Evolutionary conservation across 2,113 vertebrate species (phyloP).

Genomic region (Passer domesticus): DNA sequence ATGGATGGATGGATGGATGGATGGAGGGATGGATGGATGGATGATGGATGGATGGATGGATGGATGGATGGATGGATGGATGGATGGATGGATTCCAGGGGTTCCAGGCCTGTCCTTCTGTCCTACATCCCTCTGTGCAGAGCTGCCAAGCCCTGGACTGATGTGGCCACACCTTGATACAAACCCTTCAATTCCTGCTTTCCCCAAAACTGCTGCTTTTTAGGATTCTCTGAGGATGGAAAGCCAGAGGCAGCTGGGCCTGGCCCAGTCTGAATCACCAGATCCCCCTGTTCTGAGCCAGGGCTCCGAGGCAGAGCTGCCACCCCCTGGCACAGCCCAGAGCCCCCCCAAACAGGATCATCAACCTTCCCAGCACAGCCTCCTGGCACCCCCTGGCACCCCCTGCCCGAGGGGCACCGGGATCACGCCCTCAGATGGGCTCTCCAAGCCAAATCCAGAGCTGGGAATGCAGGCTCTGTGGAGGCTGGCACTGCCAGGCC

Average conservation of each 20-base stretch:
- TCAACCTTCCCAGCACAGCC: fast-evolving
- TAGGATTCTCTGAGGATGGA: too few species aligned
- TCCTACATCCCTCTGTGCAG: background rate
- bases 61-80: background rate
- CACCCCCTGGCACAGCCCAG: background rate
- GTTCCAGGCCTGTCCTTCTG: background rate
- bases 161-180: background rate
- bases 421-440: background rate
- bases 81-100: background rate
- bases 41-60: background rate
- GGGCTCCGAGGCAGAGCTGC: fast-evolving
- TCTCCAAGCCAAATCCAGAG: background rate
- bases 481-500: background rate
- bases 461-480: background rate
- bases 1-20: too few species aligned
- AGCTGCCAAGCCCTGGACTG: background rate
- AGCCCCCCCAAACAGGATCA: fast-evolving
- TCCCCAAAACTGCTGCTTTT: background rate
- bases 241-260: fast-evolving
- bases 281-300: background rate
- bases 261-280: background rate
- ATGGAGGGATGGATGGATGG: too few species aligned
- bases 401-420: fast-evolving
- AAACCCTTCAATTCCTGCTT: background rate
- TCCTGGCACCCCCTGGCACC: too few species aligned